Evolutionary conservation across 2,113 vertebrate species (phyloP).

Genomic region (Ivindomyrus marchei): DNA sequence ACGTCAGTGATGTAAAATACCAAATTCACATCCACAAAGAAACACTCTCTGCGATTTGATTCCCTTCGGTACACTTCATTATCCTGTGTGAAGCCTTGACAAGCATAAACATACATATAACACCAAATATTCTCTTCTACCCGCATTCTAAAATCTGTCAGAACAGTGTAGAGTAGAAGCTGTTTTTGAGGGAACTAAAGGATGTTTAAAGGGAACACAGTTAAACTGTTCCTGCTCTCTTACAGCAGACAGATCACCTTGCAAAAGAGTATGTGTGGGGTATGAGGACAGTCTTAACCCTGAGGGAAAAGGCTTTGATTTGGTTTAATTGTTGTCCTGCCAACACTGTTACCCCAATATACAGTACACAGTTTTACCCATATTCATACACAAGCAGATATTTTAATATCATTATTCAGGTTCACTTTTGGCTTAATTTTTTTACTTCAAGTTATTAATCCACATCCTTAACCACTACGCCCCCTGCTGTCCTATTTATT

Average conservation of each 20-base stretch:
- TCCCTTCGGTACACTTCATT: neutral
- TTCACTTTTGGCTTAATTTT: neutral
- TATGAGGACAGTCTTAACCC: neutral
- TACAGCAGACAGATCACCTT: neutral
- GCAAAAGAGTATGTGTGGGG: neutral
- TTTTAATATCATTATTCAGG: neutral
- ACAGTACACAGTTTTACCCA: neutral
- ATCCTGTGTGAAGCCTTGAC: neutral
- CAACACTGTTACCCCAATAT: neutral
- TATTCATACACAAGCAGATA: neutral
- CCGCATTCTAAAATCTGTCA: neutral
- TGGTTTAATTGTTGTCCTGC: neutral
- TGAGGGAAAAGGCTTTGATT: neutral
- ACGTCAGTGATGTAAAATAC: neutral
- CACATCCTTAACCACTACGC: neutral
- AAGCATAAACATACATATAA: neutral
- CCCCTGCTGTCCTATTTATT: neutral
- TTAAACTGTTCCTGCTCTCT: neutral
- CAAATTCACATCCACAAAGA: neutral
- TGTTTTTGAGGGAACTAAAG: neutral
- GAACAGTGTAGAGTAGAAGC: neutral
- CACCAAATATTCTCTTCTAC: neutral
- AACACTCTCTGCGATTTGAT: conserved; percentile 1
- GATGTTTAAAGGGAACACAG: neutral
- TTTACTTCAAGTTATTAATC: neutral